phyloP scores from a whole-genome alignment of 2,888 invertebrate genomes.

The Eremobia ochroleuca region DNA sequence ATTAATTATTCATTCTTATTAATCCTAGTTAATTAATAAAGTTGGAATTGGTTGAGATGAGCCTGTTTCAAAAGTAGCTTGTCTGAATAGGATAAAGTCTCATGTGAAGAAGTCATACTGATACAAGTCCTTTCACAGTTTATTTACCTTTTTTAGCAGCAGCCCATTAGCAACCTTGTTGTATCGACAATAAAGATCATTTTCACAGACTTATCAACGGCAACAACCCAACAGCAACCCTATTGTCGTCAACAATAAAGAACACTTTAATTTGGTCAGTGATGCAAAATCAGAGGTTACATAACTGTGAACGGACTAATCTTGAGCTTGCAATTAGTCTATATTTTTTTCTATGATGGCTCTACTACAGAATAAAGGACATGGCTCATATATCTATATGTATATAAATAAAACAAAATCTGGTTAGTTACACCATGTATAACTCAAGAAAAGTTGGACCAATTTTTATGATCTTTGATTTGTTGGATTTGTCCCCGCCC shows the following conservation, averaged over 20 bases:
- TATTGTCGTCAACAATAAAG: background rate
- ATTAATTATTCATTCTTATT: conserved; percentile 3
- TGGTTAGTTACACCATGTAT: no score
- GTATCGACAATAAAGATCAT: no score
- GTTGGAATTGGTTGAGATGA: background rate
- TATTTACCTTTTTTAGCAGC: background rate
- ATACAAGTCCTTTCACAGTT: background rate
- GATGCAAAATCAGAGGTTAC: background rate
- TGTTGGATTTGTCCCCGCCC: no score
- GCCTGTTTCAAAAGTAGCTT: background rate
- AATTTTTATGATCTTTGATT: no score
- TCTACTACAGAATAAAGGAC: background rate
- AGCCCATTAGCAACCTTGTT: background rate
- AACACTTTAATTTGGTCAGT: background rate
- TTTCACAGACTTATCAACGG: no score
- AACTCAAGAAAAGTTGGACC: no score
- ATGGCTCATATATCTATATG: no score
- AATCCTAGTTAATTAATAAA: background rate
- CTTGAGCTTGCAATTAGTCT: background rate
- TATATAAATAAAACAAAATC: no score
- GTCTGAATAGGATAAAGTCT: background rate
- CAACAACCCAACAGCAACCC: no score
- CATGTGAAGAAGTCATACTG: background rate
- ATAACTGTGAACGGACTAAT: no score
- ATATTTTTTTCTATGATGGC: background rate